Conservation (phyloP, 2,888 invertebrate genomes). For the Meta bourneti region DNA sequence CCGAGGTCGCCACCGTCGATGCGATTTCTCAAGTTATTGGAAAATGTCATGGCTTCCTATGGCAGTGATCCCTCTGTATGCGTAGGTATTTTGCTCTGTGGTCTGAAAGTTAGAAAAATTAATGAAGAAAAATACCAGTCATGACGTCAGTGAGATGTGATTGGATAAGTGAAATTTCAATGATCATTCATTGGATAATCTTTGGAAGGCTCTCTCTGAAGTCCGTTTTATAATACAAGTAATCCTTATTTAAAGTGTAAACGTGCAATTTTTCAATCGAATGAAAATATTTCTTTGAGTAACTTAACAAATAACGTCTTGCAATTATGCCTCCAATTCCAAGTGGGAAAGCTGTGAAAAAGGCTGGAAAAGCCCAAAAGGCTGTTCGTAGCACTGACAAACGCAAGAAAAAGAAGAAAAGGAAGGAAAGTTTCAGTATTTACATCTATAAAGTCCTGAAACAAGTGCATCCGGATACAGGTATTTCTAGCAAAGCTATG, state of each 20-base stretch:
- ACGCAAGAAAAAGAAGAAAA: conserved; percentile 83
- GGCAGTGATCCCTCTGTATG: no score
- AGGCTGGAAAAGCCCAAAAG: conserved; percentile 83
- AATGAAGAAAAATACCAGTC: not conserved
- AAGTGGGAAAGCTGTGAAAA: conserved; percentile 79
- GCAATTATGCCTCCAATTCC: conserved; percentile 78
- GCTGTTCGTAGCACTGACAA: conserved; percentile 84
- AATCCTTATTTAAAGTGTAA: conserved; percentile 36
- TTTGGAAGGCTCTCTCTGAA: conserved; percentile 5
- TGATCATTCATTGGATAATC: not conserved
- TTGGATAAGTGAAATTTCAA: not conserved
- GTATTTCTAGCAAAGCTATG: conserved; percentile 73
- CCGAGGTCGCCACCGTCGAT: no score
- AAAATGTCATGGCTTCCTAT: no score
- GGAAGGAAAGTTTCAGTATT: conserved; percentile 78
- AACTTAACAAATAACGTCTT: not conserved
- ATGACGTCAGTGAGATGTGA: not conserved
- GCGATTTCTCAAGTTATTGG: no score
- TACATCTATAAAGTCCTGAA: conserved; percentile 72
- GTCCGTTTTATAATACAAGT: conserved; percentile 1
- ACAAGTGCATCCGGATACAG: conserved; percentile 72
- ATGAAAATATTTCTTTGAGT: not conserved
- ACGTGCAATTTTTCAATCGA: conserved; percentile 4
- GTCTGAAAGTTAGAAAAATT: no score
- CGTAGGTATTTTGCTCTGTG: no score